Evolutionary conservation across 1,140 invertebrate genomes (phyloP).

Genomic region (Trichoplusia ni): DNA sequence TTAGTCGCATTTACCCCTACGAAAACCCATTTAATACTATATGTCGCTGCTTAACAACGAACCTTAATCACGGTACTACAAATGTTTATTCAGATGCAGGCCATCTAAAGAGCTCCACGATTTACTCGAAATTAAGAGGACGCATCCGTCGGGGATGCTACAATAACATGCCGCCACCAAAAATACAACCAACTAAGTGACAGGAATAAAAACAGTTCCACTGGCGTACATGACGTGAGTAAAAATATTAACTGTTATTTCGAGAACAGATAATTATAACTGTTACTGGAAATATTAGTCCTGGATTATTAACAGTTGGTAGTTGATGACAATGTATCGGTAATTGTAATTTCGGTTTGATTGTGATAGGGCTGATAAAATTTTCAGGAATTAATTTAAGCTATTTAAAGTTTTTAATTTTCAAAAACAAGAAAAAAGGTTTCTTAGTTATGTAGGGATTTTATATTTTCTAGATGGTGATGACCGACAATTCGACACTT

Average conservation of each 20-base stretch:
- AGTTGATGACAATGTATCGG: no score
- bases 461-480: no score
- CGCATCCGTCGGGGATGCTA: conserved; percentile 69
- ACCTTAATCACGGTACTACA: conserved; percentile 51
- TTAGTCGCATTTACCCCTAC: not conserved
- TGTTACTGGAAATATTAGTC: not conserved
- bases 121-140: conserved; percentile 79
- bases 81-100: conserved; percentile 78
- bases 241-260: conserved; percentile 20
- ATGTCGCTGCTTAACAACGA: conserved; percentile 31
- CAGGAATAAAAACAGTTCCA: conserved; percentile 64
- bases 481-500: no score
- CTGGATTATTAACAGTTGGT: not conserved
- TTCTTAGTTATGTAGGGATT: no score
- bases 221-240: not conserved
- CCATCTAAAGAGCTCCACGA: conserved; percentile 70
- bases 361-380: no score
- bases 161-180: conserved; percentile 70
- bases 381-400: no score
- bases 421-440: no score
- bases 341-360: no score
- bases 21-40: not conserved
- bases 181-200: conserved; percentile 70
- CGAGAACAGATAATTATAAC: not conserved
- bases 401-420: no score